These are phyloP conservation scores for Drosophila phalerata DNA, from an alignment of 2,888 invertebrate genomes.

Conservation along the genomic window DNA sequence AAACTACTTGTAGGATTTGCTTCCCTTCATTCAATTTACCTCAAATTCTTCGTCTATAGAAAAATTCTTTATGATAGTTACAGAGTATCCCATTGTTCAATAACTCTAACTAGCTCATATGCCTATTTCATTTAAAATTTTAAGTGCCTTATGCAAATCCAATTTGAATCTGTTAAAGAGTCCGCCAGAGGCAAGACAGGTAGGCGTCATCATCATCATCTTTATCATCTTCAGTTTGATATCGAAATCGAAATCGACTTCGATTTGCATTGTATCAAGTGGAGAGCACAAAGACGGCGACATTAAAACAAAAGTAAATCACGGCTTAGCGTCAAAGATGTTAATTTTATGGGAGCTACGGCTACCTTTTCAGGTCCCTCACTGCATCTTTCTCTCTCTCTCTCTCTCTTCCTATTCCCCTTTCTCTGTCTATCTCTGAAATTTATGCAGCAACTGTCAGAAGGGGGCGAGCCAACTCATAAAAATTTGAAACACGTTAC, in stretches of 20 bases:
- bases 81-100: constrained; percentile 13
- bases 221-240: constrained; percentile 29
- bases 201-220: constrained; percentile 63
- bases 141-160: constrained; percentile 67
- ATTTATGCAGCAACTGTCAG: constrained; percentile 61
- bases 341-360: constrained; percentile 71
- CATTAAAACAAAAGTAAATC: constrained; percentile 85
- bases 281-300: constrained; percentile 66
- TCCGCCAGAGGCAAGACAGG: constrained; percentile 54
- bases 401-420: not conserved
- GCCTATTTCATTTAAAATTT: constrained; percentile 25
- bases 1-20: no score
- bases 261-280: constrained; percentile 59
- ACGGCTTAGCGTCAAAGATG: constrained; percentile 83
- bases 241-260: constrained; percentile 59
- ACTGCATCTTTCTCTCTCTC: constrained; percentile 12
- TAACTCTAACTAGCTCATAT: not conserved
- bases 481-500: constrained; percentile 60
- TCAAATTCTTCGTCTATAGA: no score
- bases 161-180: constrained; percentile 65
- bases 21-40: no score
- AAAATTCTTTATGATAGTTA: not conserved
- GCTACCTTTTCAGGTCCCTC: constrained; percentile 69
- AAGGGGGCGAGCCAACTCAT: constrained; percentile 72
- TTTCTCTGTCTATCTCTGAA: constrained; percentile 26